phyloP scores from a whole-genome alignment of 2,888 invertebrate genomes.

The Meghimatium bilineatum region DNA sequence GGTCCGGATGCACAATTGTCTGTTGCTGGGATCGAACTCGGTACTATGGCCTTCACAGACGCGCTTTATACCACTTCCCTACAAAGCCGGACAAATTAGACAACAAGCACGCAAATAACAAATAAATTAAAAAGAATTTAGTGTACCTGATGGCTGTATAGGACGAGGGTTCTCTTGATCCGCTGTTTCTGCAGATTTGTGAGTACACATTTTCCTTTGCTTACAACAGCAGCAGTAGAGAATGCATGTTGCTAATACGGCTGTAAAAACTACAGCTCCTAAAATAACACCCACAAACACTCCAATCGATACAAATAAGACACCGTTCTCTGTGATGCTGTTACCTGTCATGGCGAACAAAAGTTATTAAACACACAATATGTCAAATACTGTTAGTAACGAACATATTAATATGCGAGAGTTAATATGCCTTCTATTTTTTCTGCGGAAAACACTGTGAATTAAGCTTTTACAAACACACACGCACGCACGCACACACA shows the following conservation, averaged over 20 bases:
- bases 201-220: background rate
- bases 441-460: too few relatives aligned
- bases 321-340: slow-evolving; percentile 56
- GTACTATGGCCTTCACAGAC: too few relatives aligned
- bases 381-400: too few relatives aligned
- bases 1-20: too few relatives aligned
- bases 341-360: slow-evolving; percentile 50
- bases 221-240: slow-evolving; percentile 63
- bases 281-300: slow-evolving; percentile 63
- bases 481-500: too few relatives aligned
- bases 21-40: too few relatives aligned
- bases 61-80: too few relatives aligned
- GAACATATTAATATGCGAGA: too few relatives aligned
- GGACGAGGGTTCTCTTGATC: background rate
- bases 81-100: too few relatives aligned
- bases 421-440: too few relatives aligned
- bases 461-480: too few relatives aligned
- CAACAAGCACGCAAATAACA: too few relatives aligned
- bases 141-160: slow-evolving; percentile 39
- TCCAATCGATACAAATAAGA: slow-evolving; percentile 62
- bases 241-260: slow-evolving; percentile 58
- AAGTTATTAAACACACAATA: background rate
- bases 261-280: slow-evolving; percentile 61
- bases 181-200: background rate
- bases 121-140: background rate